Base-by-base conservation (phyloP, 1,140 invertebrate species). In the Drosophila biarmipes region DNA sequence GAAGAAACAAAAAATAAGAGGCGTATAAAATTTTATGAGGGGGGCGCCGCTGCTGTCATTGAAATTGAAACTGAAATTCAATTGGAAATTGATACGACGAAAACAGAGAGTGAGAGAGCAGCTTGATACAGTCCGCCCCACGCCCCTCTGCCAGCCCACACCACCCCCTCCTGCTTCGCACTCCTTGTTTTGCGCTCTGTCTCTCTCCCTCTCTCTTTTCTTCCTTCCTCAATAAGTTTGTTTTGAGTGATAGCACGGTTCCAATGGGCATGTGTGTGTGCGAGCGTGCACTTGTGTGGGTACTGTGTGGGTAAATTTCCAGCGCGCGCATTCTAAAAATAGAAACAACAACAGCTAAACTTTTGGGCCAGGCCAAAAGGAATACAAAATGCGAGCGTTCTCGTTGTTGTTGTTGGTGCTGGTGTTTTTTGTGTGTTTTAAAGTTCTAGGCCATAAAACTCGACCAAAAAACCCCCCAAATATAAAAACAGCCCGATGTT, bases 271-370 rank as follows among this genome's bases (percentile, higher is more conserved):
- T 59, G 34, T 29, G 14, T 58, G 12, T 49, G 52, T 46, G n/a
- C n/a, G n/a, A n/a, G n/a, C n/a, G 12, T 45, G 59, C 42, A 21
- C 63, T 19, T 68, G 54, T 68, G 27, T 52, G 51, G 34, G 42
- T 73, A 58, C 48, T 74, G 63, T 73, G 31, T 74, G 76, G 80
- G 80, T 84, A 89, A 89, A 84, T 89, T 89, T 89, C 85, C 84
- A 90, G 85, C 85, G 74, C 74, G 57, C 66, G 86, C 52, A 73
- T 75, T 89, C 84, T 89, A 89, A 74, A 89, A 89, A 89, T 89
- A 89, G 85, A 76, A 56, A 58, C 67, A 87, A 75, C 71, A 74
- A 74, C 71, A 73, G 58, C 67, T 59, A 59, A 73, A 62, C 71
- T 62, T 73, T 73, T 73, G 48, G 73, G 62, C 54, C 63, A 53